Evolutionary conservation across 2,888 invertebrate genomes (phyloP), one percentile per base, ranked within the genome.

Genomic region (Clusia tigrina): DNA sequence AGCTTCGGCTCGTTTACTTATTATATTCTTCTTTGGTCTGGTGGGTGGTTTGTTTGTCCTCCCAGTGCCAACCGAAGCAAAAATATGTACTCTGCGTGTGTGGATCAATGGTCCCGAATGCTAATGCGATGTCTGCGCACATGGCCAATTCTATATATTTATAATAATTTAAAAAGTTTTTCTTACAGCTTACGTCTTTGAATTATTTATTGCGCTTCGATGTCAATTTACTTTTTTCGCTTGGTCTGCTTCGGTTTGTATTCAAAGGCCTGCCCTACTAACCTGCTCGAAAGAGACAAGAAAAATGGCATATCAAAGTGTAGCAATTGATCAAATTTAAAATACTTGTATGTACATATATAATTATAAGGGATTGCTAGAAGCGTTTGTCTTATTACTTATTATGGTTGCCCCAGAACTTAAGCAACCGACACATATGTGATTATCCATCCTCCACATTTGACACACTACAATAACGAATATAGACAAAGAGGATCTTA

Each of bases 201-300:
- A 61, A 17, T 54, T 63, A 65, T 65, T 68, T 25, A 62, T 24
- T n/a, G n/a, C 53, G 67, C 70, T 63, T 62, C 54, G 64, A 69
- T 69, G 64, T 63, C 68, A 70, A 65, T 63, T 70, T 70, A 71
- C 69, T 69, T 65, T 71, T 67, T 64, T 65, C 54, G 63, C 60
- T 62, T 57, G 37, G 52, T 65, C 65, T 68, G 70, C 69, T 70
- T 67, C 62, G 66, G 65, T 69, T 68, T 71, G 48, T n/a, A n/a
- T 3, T 48, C 15, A 20, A 48, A 48, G 22, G 20, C 48, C 48
- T n/a, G n/a, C n/a, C n/a, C n/a, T n/a, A n/a, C n/a, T n/a, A n/a
- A n/a, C n/a, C n/a, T 48, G 48, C 48, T 48, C 22, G 15, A 20
- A 48, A 48, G 18, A 48, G 20, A 48, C 2, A 48, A 42, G 15